Conservation (phyloP, 2,888 invertebrate genomes). For the Podotricha telesiphe region DNA sequence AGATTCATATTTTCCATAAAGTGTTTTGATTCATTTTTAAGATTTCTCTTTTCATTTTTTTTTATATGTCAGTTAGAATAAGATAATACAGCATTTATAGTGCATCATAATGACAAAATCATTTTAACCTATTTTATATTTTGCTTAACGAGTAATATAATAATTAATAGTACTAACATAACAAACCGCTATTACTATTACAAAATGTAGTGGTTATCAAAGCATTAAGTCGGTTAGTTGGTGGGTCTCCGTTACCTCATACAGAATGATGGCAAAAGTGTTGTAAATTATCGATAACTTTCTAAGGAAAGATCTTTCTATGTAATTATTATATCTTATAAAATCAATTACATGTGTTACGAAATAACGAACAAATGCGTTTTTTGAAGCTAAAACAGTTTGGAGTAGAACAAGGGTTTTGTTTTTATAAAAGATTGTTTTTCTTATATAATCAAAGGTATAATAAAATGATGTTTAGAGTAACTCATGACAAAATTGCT, state of each 20-base stretch:
- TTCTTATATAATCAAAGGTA: not conserved
- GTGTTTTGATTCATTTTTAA: not conserved
- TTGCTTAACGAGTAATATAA: not conserved
- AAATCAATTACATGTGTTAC: not conserved
- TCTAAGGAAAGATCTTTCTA: conserved; percentile 1
- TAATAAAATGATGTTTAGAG: not conserved
- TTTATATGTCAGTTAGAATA: too few species aligned
- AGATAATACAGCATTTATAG: too few species aligned
- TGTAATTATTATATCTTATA: not conserved
- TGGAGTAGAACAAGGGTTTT: not conserved
- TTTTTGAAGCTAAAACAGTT: not conserved
- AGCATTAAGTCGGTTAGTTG: conserved; percentile 54
- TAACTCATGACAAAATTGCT: not conserved
- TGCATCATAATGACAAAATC: too few species aligned
- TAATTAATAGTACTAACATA: not conserved
- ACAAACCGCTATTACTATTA: conserved; percentile 22
- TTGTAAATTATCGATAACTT: conserved; percentile 29
- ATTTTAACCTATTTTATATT: not conserved
- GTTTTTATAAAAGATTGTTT: not conserved
- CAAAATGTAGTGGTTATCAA: conserved; percentile 47
- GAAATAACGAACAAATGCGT: not conserved
- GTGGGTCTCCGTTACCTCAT: conserved; percentile 58
- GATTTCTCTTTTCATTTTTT: not conserved
- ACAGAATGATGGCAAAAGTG: conserved; percentile 45
- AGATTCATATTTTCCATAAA: not conserved